A percentile compares a stretch with the other conserved stretches of the same genome.
phyloP scores from a whole-genome alignment of 2,113 vertebrate genomes.

The Argyrosomus japonicus region DNA sequence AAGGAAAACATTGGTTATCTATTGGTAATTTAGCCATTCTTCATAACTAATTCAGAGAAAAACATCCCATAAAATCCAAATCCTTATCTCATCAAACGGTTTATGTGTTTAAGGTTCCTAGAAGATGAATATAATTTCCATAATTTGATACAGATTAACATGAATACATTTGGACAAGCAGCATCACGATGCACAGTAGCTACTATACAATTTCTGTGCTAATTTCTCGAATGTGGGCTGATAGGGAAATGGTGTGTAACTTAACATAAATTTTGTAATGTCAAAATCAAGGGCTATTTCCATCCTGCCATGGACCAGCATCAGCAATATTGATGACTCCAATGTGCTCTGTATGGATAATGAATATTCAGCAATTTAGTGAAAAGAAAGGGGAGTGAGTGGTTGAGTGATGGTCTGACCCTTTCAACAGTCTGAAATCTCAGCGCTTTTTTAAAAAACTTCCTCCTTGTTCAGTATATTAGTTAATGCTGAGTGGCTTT shows the following conservation, averaged over 20 bases:
- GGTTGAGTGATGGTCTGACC: conserved; percentile 50
- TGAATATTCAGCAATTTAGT: conserved; percentile 61
- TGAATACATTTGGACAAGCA: conserved; percentile 19
- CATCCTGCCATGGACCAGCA: conserved; percentile 41
- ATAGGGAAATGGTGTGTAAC: conserved; percentile 20
- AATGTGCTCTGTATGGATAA: conserved; percentile 38
- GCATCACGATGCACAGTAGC: conserved; percentile 9
- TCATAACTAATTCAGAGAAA: conserved; percentile 10
- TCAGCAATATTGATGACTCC: conserved; percentile 52
- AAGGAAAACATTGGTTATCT: not conserved
- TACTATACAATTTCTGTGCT: not conserved
- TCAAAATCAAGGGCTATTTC: conserved; percentile 49
- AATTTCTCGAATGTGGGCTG: conserved; percentile 19
- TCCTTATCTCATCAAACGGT: not conserved
- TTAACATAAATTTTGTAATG: conserved; percentile 19
- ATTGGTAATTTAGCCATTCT: not conserved
- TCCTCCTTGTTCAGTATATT: conserved; percentile 46
- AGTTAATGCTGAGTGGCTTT: conserved; percentile 58
- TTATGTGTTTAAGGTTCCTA: conserved; percentile 13
- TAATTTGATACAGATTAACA: conserved; percentile 20
- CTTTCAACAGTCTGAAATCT: conserved; percentile 54
- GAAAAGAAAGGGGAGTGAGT: conserved; percentile 34
- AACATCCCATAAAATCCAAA: not conserved
- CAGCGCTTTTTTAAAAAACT: conserved; percentile 56
- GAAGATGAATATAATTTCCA: conserved; percentile 9